phyloP scores from a whole-genome alignment of 2,113 vertebrate species.

The Burhinus bistriatus region DNA sequence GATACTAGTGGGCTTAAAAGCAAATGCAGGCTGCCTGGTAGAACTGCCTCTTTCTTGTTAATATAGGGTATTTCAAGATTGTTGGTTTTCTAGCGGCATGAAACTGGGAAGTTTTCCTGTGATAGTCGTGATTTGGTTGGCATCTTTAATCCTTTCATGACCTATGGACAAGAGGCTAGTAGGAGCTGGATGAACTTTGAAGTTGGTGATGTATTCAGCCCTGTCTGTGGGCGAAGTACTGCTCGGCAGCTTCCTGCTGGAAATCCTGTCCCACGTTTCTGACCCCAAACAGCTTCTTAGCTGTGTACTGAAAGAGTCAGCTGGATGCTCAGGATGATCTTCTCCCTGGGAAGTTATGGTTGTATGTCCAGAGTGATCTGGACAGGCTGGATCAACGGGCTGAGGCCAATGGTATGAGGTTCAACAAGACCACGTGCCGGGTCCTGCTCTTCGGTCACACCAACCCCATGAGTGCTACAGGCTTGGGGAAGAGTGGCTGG shows the following conservation, averaged over 20 bases:
- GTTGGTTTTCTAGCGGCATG: not conserved
- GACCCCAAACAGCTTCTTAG: not conserved
- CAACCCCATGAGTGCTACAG: too few species aligned
- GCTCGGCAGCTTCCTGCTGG: not conserved
- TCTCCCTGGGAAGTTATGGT: not conserved
- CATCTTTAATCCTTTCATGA: not conserved
- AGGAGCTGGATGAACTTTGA: not conserved
- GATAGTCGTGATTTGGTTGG: not conserved
- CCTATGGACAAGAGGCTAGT: not conserved
- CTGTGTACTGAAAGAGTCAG: not conserved
- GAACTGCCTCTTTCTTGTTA: not conserved
- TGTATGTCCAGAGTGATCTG: not conserved
- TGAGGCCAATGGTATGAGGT: too few species aligned
- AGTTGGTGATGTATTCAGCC: not conserved
- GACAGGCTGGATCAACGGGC: too few species aligned
- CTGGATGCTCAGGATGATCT: not conserved
- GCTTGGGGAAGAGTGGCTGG: too few species aligned
- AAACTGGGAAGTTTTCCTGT: not conserved
- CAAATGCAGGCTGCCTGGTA: not conserved
- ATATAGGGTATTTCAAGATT: not conserved
- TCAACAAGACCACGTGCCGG: too few species aligned
- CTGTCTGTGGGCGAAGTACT: not conserved
- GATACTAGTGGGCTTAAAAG: not conserved
- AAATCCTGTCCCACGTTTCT: not conserved
- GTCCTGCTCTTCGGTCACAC: too few species aligned